Percentiles rank a stretch among this genome's conserved stretches.
These are phyloP conservation scores for Steromphala cineraria DNA, from an alignment of 2,888 invertebrate species.

Conservation along the genomic window DNA sequence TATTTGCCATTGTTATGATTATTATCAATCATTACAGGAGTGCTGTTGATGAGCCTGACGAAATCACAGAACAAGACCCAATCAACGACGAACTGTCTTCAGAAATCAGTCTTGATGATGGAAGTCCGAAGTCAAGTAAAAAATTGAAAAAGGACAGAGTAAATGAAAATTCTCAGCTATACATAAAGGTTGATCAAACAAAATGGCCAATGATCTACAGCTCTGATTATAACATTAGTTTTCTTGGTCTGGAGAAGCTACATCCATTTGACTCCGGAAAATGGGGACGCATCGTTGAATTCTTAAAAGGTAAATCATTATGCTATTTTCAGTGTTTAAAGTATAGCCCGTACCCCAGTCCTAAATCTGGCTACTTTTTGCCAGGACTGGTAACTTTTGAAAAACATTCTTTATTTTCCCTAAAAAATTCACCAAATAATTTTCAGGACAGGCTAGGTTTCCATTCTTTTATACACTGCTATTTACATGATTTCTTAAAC, in stretches of 20 bases:
- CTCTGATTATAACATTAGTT: conserved; percentile 86
- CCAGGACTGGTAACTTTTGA: no score
- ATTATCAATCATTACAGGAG: not conserved
- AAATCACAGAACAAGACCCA: not conserved
- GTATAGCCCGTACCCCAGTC: no score
- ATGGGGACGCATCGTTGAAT: conserved; percentile 84
- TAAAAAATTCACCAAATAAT: no score
- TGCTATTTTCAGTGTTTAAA: not conserved
- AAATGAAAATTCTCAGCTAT: conserved; percentile 36
- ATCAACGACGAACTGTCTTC: not conserved
- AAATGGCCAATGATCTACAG: conserved; percentile 88
- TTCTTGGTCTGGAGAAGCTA: conserved; percentile 87
- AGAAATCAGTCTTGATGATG: not conserved
- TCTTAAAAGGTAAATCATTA: conserved; percentile 73
- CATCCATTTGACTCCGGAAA: conserved; percentile 93
- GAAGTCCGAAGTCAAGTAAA: not conserved
- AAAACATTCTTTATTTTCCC: no score
- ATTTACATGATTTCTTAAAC: no score
- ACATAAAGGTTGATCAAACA: conserved; percentile 60
- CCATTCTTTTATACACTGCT: no score
- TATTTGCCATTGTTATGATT: no score
- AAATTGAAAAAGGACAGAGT: not conserved
- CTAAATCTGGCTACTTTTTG: no score
- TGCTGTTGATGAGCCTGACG: not conserved
- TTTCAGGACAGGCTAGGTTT: no score